A percentile compares a stretch with the other conserved stretches of the same genome.
phyloP scores from a whole-genome alignment of 2,888 invertebrate species.

The Dasypolia templi region DNA sequence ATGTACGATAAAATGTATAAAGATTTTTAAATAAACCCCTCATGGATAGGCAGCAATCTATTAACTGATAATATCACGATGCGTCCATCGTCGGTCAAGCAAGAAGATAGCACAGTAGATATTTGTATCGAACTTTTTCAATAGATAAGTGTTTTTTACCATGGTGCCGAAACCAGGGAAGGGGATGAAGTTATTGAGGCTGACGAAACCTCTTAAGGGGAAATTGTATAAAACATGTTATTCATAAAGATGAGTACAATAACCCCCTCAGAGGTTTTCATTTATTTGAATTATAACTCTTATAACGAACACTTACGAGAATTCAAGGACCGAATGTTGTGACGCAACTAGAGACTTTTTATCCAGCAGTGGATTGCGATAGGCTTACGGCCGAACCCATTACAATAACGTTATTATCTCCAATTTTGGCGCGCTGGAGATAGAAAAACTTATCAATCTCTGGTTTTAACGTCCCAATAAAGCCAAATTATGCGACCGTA shows the following conservation, averaged over 20 bases:
- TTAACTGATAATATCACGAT: constrained; percentile 39
- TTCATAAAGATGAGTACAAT: neutral
- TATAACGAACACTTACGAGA: neutral
- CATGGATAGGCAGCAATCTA: constrained; percentile 27
- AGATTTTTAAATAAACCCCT: constrained; percentile 11
- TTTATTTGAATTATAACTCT: too few relatives aligned
- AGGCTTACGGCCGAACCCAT: too few relatives aligned
- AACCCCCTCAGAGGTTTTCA: too few relatives aligned
- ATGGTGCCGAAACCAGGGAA: neutral
- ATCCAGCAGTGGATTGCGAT: neutral
- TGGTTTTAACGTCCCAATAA: too few relatives aligned
- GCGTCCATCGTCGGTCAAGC: neutral
- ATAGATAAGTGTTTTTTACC: neutral
- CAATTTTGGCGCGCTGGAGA: too few relatives aligned
- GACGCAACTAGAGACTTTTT: neutral
- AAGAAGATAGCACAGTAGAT: neutral
- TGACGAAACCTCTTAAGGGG: neutral
- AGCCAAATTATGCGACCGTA: too few relatives aligned
- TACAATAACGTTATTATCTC: too few relatives aligned
- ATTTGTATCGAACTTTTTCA: neutral
- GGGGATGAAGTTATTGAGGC: neutral
- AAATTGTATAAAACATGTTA: too few relatives aligned
- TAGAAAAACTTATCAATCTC: too few relatives aligned
- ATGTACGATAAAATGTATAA: constrained; percentile 22
- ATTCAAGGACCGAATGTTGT: neutral